Percentiles rank a stretch among this genome's conserved stretches.
phyloP scores from a whole-genome alignment of 2,797 vertebrate species.

The Mormyrops attenuatus region DNA sequence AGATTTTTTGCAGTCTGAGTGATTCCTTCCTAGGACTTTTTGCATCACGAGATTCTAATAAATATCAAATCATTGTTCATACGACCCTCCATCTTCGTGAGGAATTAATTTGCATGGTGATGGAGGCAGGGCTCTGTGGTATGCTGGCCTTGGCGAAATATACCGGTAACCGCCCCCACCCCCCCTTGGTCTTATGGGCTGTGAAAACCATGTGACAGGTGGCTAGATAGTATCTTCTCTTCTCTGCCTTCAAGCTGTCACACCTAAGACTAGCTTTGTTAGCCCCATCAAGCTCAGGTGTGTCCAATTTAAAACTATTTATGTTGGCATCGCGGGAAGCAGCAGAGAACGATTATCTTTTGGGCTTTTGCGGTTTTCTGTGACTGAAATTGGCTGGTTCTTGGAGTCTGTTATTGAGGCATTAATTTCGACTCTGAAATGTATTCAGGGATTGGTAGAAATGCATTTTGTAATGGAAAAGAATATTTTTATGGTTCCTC shows the following conservation, averaged over 20 bases:
- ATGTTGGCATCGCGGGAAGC: neutral
- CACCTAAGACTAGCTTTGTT: neutral
- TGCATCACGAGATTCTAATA: neutral
- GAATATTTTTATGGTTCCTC: conserved; percentile 6
- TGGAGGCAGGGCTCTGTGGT: neutral
- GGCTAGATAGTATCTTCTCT: neutral
- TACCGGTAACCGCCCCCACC: neutral
- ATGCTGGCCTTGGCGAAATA: neutral
- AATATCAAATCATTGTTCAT: conserved; percentile 7
- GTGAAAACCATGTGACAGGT: conserved; percentile 1
- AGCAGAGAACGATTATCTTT: neutral
- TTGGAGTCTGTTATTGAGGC: neutral
- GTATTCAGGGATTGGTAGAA: neutral
- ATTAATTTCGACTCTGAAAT: conserved; percentile 4
- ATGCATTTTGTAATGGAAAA: conserved; percentile 5
- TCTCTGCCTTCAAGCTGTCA: neutral
- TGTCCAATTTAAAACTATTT: conserved; percentile 5
- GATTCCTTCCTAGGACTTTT: neutral
- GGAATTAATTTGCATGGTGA: neutral
- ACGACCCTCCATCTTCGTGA: neutral
- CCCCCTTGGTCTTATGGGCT: neutral
- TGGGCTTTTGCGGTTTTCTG: neutral
- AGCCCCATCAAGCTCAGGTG: conserved; percentile 6
- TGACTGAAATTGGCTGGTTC: neutral
- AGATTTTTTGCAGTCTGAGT: neutral